A percentile compares a stretch with the other conserved stretches of the same genome.
phyloP scores from a whole-genome alignment of 1,140 invertebrate genomes.

The Dendrolimus kikuchii region DNA sequence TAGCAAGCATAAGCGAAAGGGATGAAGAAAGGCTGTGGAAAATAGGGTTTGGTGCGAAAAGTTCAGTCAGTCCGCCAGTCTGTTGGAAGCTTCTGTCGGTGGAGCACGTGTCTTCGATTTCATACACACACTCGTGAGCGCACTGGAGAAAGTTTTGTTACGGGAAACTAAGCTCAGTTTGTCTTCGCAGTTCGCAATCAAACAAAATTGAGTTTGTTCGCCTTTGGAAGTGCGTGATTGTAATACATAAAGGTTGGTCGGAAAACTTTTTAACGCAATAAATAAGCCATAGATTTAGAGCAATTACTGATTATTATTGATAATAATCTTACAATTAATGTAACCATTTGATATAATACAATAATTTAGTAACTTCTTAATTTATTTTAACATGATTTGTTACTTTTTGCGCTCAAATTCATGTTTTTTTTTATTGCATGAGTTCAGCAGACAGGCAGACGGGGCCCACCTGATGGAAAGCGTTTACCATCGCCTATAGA shows the following conservation, averaged over 20 bases:
- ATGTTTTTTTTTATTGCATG: too few relatives aligned
- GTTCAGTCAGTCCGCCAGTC: constrained; percentile 24
- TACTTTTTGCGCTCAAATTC: too few relatives aligned
- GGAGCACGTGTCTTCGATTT: constrained; percentile 20
- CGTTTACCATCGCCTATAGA: too few relatives aligned
- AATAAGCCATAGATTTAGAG: too few relatives aligned
- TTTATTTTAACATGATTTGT: too few relatives aligned
- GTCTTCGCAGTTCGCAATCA: constrained; percentile 18
- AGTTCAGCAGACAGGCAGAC: too few relatives aligned
- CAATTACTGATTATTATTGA: too few relatives aligned
- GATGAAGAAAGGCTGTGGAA: constrained; percentile 8
- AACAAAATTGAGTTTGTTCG: constrained; percentile 14
- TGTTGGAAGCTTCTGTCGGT: constrained; percentile 19
- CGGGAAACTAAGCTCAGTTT: constrained; percentile 18
- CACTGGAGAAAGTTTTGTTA: constrained; percentile 43
- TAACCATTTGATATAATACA: too few relatives aligned
- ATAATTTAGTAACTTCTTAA: too few relatives aligned
- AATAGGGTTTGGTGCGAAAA: constrained; percentile 8
- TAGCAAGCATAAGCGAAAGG: background rate
- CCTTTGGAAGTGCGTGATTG: constrained; percentile 17
- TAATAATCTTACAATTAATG: too few relatives aligned
- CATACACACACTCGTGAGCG: constrained; percentile 27
- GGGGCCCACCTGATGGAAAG: too few relatives aligned
- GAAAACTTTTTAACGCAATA: background rate
- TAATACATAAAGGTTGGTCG: constrained; percentile 19